Conservation (phyloP, 2,888 invertebrate species). For the Agrypnus murinus region DNA sequence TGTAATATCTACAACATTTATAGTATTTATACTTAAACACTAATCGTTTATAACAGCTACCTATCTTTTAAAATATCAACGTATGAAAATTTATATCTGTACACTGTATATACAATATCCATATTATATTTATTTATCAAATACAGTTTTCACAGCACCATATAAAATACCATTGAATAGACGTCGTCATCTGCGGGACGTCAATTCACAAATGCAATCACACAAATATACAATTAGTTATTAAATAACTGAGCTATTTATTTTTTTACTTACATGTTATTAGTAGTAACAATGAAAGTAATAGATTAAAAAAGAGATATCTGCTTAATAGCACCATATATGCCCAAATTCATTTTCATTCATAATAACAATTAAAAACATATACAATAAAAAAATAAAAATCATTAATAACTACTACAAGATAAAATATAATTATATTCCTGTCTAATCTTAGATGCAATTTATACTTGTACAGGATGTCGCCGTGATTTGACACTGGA, state of each 20-base stretch:
- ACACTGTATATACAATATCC: slow-evolving; percentile 39
- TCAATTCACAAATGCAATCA: slow-evolving; percentile 35
- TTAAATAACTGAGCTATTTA: neutral
- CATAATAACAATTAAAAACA: neutral
- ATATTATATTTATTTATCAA: slow-evolving; percentile 41
- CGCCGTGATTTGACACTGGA: slow-evolving; percentile 67
- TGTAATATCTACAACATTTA: slow-evolving; percentile 34
- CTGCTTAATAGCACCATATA: slow-evolving; percentile 17
- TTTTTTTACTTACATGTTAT: too few species aligned
- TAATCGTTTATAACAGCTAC: slow-evolving; percentile 24
- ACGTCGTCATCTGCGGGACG: slow-evolving; percentile 19
- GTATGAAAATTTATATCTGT: slow-evolving; percentile 47
- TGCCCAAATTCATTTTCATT: neutral
- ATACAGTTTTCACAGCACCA: slow-evolving; percentile 56
- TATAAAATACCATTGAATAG: slow-evolving; percentile 55
- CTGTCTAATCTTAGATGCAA: neutral
- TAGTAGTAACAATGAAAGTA: slow-evolving; percentile 2
- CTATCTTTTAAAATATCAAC: slow-evolving; percentile 41
- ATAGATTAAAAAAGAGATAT: neutral
- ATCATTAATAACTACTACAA: neutral
- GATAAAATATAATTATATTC: slow-evolving; percentile 5
- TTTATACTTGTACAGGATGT: slow-evolving; percentile 68
- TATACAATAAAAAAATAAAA: neutral
- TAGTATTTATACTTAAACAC: slow-evolving; percentile 9
- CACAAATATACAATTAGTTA: neutral